Evolutionary conservation across 1,140 invertebrate genomes (phyloP).

Genomic region (Solen grandis): DNA sequence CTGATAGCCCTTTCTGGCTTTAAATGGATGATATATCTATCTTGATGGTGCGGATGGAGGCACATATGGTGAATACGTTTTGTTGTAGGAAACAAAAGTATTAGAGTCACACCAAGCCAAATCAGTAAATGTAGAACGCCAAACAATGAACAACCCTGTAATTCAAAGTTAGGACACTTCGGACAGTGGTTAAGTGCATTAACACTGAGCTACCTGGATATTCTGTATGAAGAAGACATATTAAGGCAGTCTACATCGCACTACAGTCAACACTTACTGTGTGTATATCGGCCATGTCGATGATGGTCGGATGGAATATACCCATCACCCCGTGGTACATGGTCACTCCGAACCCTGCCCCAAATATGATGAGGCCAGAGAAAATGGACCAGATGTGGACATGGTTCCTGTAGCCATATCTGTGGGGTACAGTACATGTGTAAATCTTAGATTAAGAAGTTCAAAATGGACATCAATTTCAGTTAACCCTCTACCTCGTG

Average conservation of each 20-base stretch:
- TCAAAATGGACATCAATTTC: background rate
- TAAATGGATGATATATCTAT: too few relatives aligned
- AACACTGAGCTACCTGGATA: too few relatives aligned
- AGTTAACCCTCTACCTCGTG: too few relatives aligned
- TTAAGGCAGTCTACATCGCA: background rate
- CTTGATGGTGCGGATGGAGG: too few relatives aligned
- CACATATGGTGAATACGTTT: too few relatives aligned
- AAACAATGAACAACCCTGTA: too few relatives aligned
- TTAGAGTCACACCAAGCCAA: too few relatives aligned
- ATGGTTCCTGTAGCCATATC: constrained; percentile 49
- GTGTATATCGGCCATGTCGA: background rate
- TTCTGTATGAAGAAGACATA: background rate
- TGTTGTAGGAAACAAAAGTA: too few relatives aligned
- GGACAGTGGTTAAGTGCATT: too few relatives aligned
- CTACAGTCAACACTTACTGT: background rate
- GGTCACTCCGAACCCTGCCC: constrained; percentile 34
- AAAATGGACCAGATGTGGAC: constrained; percentile 41
- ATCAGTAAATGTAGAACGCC: too few relatives aligned
- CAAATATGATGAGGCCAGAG: constrained; percentile 39
- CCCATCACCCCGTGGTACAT: constrained; percentile 18
- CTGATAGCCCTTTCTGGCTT: too few relatives aligned
- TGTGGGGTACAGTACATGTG: constrained; percentile 1
- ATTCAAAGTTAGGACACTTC: too few relatives aligned
- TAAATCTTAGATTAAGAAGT: background rate
- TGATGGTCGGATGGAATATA: constrained; percentile 6